Conservation (phyloP, 2,888 invertebrate species). For the Scelioninae gen. 2 region DNA sequence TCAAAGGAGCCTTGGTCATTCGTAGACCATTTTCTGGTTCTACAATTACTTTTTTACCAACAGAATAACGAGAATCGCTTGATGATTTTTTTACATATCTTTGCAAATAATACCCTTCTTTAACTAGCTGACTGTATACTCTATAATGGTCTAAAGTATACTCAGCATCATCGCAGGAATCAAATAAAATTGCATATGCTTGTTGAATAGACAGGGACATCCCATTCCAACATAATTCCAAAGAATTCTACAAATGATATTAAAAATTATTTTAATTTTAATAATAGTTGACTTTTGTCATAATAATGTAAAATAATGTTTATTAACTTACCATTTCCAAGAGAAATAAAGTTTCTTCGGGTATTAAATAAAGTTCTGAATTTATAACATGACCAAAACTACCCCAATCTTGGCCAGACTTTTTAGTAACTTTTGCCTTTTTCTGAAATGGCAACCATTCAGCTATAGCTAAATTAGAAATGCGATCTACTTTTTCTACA, state of each 20-base stretch:
- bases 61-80: conserved; percentile 58
- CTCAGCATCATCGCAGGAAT: conserved; percentile 65
- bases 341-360: conserved; percentile 82
- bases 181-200: conserved; percentile 78
- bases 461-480: conserved; percentile 77
- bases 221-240: conserved; percentile 78
- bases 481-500: conserved; percentile 79
- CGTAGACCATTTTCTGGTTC: conserved; percentile 70
- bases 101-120: conserved; percentile 78
- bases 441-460: conserved; percentile 77
- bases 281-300: too few relatives aligned
- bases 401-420: conserved; percentile 78
- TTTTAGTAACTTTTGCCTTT: conserved; percentile 78
- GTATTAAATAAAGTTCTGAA: conserved; percentile 76
- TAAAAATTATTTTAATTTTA: too few relatives aligned
- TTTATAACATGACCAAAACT: conserved; percentile 77
- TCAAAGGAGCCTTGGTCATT: conserved; percentile 60
- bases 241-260: conserved; percentile 78
- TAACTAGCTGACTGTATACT: conserved; percentile 79
- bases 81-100: conserved; percentile 72
- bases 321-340: conserved; percentile 79
- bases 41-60: conserved; percentile 69
- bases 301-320: neutral
- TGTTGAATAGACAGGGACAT: conserved; percentile 81
- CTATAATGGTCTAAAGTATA: conserved; percentile 77